Conservation (phyloP, 2,797 vertebrate genomes). For the Myotis findleyi region DNA sequence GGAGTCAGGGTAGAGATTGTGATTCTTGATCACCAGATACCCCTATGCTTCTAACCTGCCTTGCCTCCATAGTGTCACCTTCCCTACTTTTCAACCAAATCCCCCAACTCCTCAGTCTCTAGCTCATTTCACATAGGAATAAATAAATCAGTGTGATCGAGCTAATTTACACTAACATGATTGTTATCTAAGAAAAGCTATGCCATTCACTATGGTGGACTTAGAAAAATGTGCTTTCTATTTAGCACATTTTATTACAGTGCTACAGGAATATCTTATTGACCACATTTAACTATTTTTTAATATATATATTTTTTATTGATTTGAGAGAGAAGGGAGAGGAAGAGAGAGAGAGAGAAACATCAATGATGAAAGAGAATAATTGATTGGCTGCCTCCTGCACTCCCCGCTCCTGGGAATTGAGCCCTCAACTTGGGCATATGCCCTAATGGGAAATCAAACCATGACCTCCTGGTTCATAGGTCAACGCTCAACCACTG, state of each 20-base stretch:
- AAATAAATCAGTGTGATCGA: not conserved
- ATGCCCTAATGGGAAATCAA: too few species aligned
- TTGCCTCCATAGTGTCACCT: not conserved
- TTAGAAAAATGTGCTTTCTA: conserved; percentile 15
- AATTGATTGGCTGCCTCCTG: too few species aligned
- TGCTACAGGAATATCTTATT: not conserved
- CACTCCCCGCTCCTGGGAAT: too few species aligned
- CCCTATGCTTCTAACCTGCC: not conserved
- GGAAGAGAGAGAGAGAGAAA: too few species aligned
- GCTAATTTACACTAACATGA: not conserved
- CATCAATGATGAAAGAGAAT: too few species aligned
- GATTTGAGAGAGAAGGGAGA: not conserved
- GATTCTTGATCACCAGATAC: not conserved
- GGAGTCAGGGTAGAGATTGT: not conserved
- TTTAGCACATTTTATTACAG: not conserved
- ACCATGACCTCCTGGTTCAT: too few species aligned
- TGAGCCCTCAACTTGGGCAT: too few species aligned
- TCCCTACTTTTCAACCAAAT: not conserved
- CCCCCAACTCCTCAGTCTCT: not conserved
- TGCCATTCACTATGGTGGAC: not conserved
- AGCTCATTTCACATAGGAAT: not conserved
- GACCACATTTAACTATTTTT: not conserved
- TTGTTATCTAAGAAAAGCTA: conserved; percentile 29
- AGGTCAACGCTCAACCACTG: too few species aligned
- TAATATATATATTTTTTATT: too few species aligned